A percentile compares a stretch with the other conserved stretches of the same genome.
Conservation (phyloP, 2,113 vertebrate genomes). For the Callaeas wilsoni region DNA sequence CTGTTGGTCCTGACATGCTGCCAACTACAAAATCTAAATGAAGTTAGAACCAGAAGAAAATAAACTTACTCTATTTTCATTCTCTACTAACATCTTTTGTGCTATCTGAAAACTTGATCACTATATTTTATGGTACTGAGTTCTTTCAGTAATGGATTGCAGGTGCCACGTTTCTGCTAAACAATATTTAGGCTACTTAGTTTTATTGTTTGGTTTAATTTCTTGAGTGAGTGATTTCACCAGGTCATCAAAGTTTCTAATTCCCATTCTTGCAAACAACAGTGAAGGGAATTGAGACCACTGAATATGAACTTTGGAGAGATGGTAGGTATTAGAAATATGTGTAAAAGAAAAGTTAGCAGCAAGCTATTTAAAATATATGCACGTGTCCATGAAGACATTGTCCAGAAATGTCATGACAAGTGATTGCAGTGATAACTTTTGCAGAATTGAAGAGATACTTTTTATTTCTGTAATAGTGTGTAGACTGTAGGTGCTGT, state of each 20-base stretch:
- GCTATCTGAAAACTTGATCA: slow-evolving; percentile 7
- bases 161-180: slow-evolving; percentile 34
- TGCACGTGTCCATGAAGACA: not conserved
- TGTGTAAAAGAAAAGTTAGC: not conserved
- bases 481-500: not conserved
- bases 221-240: slow-evolving; percentile 50
- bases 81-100: not conserved
- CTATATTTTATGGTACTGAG: not conserved
- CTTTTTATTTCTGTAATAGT: not conserved
- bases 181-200: slow-evolving; percentile 50
- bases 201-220: slow-evolving; percentile 57
- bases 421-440: not conserved
- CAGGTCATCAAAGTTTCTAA: slow-evolving; percentile 32
- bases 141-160: slow-evolving; percentile 51
- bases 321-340: not conserved
- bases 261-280: not conserved
- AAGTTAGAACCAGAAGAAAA: slow-evolving; percentile 48
- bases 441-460: not conserved
- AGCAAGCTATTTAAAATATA: not conserved
- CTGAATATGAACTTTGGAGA: not conserved
- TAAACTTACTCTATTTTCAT: slow-evolving; percentile 15
- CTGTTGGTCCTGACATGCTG: slow-evolving; percentile 16
- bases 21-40: slow-evolving; percentile 45
- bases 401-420: not conserved
- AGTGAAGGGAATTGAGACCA: not conserved